Conservation (phyloP, 2,888 invertebrate genomes). For the Acanthopleura granulata region DNA sequence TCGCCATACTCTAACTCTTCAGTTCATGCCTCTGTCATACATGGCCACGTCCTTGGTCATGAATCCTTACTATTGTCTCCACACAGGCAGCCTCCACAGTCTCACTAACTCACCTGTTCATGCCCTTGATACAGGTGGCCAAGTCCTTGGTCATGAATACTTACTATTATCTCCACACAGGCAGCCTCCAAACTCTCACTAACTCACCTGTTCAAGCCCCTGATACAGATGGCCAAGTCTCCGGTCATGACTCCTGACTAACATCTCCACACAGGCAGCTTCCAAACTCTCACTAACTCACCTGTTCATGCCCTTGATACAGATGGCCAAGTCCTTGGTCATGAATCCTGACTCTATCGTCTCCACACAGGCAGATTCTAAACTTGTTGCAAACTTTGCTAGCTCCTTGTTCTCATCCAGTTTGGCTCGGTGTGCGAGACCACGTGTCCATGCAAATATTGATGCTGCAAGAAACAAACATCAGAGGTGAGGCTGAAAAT, state of each 20-base stretch:
- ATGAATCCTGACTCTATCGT: constrained; percentile 95
- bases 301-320: constrained; percentile 90
- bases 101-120: too few species aligned
- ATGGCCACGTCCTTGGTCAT: too few species aligned
- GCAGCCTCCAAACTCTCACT: background rate
- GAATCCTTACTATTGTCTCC: too few species aligned
- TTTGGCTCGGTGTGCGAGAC: constrained; percentile 92
- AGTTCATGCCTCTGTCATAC: too few species aligned
- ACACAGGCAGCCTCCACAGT: too few species aligned
- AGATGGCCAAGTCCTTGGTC: constrained; percentile 99
- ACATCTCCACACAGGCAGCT: constrained; percentile 92
- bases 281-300: constrained; percentile 88
- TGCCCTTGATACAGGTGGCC: too few species aligned
- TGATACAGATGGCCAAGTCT: constrained; percentile 97
- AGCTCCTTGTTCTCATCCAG: constrained; percentile 87
- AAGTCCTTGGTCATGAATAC: too few species aligned
- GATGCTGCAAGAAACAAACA: constrained; percentile 76
- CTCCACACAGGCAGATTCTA: constrained; percentile 92
- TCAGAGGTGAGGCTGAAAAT: too few species aligned
- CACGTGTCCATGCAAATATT: constrained; percentile 98
- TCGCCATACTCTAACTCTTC: too few species aligned
- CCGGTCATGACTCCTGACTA: constrained; percentile 97
- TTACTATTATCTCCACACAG: too few species aligned
- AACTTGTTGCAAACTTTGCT: constrained; percentile 83
- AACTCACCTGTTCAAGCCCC: constrained; percentile 82